Base-by-base conservation (phyloP, 2,797 vertebrate genomes). In the Pelochelys cantorii region DNA sequence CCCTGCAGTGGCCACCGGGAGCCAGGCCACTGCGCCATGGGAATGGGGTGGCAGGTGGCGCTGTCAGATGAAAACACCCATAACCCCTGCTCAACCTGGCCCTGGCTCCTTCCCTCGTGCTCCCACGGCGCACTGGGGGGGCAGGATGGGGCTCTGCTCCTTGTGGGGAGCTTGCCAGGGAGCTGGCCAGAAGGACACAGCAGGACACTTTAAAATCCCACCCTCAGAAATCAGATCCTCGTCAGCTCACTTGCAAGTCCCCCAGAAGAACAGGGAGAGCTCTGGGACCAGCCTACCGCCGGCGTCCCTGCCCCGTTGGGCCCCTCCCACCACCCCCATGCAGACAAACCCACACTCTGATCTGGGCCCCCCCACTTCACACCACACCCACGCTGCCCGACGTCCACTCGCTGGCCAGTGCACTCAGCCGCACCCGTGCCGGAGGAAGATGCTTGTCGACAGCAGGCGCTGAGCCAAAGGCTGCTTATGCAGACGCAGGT, bases 91-190 rank as follows among this genome's bases (percentile, higher is more conserved):
- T 4, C 15, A 2, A n/a, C 17, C 62, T n/a, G 62, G 15, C 18
- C 29, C 29, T 65, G 31, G 15, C 62, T n/a, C 62, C 14, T 31
- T n/a, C 62, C 62, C 29, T 31, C 31, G 29, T 65, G 60, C 60
- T 31, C 29, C 27, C 4, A 17, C 7, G n/a, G 62, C 7, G 14
- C 1, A 0, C 15, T 18, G 31, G 37, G 79, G 13, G 37, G 37
- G 37, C 37, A 37, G 37, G 37, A 37, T 37, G 37, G 37, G 37
- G 31, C 31, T n/a, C 60, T 82, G 7, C 11, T 80, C 92, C 65
- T 91, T 95, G 34, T 68, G 68, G 14, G 7, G 27, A 84, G 37
- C 88, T 91, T 25, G 5, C 82, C 88, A 87, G 71, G 62, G 84
- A 5, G 37, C 79, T 56, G 82, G 42, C 68, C 34, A 0, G 0